These are phyloP conservation scores for Chionodraco myersi DNA, from an alignment of 2,113 vertebrate genomes.

Conservation along the genomic window DNA sequence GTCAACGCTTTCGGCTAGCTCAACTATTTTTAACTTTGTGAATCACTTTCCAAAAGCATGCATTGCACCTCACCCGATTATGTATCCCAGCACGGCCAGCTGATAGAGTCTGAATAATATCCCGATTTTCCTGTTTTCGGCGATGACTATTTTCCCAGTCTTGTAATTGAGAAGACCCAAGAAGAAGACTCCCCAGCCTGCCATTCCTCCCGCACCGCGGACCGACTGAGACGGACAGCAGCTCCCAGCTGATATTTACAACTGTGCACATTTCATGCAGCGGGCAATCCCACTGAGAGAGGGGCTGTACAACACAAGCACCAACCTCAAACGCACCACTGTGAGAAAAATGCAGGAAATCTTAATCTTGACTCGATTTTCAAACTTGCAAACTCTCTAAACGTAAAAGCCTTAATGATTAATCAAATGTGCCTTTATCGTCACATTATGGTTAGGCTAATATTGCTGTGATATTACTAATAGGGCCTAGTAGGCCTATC, in stretches of 20 bases:
- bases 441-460: not conserved
- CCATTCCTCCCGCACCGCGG: constrained; percentile 80
- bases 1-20: constrained; percentile 18
- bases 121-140: constrained; percentile 93
- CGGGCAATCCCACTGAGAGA: constrained; percentile 39
- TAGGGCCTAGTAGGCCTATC: not conserved
- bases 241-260: constrained; percentile 27
- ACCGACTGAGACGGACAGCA: constrained; percentile 40
- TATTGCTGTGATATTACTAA: not conserved
- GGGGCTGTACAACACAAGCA: constrained; percentile 11
- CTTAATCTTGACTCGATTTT: not conserved
- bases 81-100: constrained; percentile 91
- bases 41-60: constrained; percentile 55
- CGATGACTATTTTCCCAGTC: constrained; percentile 95
- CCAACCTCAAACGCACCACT: too few species aligned
- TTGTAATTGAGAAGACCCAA: constrained; percentile 93
- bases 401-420: not conserved
- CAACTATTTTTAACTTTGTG: constrained; percentile 76
- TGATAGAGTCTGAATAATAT: constrained; percentile 92
- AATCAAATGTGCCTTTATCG: not conserved
- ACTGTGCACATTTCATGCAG: constrained; percentile 36
- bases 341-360: not conserved
- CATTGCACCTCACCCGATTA: constrained; percentile 89
- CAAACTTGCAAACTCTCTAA: not conserved
- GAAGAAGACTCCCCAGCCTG: constrained; percentile 83